A percentile compares a stretch with the other conserved stretches of the same genome.
Evolutionary conservation across 2,888 invertebrate species (phyloP).

Genomic region (Alloscopus bannaensis): DNA sequence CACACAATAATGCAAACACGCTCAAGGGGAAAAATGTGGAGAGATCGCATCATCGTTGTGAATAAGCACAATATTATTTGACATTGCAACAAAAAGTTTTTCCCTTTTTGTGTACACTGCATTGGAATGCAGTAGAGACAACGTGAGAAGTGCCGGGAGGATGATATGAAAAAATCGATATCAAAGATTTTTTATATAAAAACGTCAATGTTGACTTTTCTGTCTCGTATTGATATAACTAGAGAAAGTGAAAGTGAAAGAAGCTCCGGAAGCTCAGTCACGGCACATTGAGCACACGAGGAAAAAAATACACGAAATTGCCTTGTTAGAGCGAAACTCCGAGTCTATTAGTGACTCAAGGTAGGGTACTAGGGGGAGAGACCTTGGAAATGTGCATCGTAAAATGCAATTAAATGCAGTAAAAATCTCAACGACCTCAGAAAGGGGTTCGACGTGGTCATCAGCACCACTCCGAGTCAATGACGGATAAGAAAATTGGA

Average conservation of each 20-base stretch:
- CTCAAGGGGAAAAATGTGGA: slow-evolving; percentile 1
- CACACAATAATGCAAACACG: background rate
- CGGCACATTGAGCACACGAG: slow-evolving; percentile 51
- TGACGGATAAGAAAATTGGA: background rate
- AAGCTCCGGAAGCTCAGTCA: slow-evolving; percentile 52
- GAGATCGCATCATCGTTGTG: slow-evolving; percentile 18
- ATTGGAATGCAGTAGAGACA: slow-evolving; percentile 1
- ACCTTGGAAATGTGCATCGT: no score
- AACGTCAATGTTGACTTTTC: slow-evolving; percentile 17
- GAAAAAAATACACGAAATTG: no score
- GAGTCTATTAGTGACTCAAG: no score
- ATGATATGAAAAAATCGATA: slow-evolving; percentile 26
- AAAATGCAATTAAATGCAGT: slow-evolving; percentile 13
- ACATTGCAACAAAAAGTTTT: slow-evolving; percentile 30
- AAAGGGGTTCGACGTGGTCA: background rate
- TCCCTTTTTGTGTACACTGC: slow-evolving; percentile 28
- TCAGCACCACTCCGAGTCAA: background rate
- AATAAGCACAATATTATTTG: slow-evolving; percentile 44
- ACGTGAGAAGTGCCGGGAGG: background rate
- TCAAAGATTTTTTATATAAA: background rate
- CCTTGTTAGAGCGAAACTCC: no score
- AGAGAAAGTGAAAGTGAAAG: slow-evolving; percentile 35
- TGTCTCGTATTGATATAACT: slow-evolving; percentile 29
- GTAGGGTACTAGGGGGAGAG: no score
- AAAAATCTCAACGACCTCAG: background rate